Conservation (phyloP, 2,113 vertebrate species). For the Oreotrochilus melanogaster region DNA sequence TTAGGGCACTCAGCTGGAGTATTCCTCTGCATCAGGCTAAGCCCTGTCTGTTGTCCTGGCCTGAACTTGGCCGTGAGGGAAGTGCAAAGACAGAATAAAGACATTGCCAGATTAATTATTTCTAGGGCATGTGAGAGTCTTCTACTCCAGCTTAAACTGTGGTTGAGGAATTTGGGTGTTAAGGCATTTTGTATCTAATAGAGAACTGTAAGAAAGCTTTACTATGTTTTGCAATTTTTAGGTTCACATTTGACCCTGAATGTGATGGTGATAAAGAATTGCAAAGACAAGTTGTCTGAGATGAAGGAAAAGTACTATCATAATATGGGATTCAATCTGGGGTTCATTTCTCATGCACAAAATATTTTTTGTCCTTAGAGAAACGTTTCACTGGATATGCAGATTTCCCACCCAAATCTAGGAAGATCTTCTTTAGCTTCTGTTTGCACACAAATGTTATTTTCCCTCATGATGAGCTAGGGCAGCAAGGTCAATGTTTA, state of each 20-base stretch:
- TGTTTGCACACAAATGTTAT: background rate
- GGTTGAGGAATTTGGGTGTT: background rate
- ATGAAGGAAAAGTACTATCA: background rate
- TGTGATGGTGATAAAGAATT: background rate
- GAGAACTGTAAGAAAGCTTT: background rate
- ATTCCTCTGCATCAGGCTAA: background rate
- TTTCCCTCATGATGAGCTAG: background rate
- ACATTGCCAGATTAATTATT: conserved; percentile 32
- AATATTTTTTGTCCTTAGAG: background rate
- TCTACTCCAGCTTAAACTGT: background rate
- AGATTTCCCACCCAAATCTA: background rate
- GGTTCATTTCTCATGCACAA: background rate
- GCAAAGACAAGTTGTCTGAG: background rate
- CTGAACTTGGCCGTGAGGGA: conserved; percentile 14
- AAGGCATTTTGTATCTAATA: background rate
- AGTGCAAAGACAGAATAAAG: conserved; percentile 27
- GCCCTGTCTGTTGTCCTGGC: conserved; percentile 20
- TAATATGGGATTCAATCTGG: background rate
- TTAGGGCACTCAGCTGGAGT: background rate
- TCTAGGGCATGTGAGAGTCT: background rate
- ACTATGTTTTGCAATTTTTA: background rate
- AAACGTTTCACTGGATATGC: background rate
- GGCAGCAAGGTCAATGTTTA: background rate
- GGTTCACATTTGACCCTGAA: background rate
- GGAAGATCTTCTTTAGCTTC: background rate